Percentiles rank a stretch among this genome's conserved stretches.
Conservation (phyloP, 2,888 invertebrate genomes). For the Nasonovia ribisnigri region DNA sequence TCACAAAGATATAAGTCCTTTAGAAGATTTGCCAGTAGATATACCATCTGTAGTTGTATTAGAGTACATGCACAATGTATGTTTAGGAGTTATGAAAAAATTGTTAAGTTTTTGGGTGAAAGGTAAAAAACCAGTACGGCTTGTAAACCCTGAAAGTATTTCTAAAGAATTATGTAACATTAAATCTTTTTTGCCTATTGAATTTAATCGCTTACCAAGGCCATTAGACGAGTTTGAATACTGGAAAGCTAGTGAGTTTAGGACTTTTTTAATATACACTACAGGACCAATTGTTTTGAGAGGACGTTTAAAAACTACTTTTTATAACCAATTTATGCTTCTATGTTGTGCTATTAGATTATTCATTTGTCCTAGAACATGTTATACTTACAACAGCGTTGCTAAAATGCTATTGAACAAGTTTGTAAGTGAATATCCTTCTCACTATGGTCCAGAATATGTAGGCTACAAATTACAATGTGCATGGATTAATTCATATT, state of each 20-base stretch:
- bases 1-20: background rate
- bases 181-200: too few relatives aligned
- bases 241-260: too few relatives aligned
- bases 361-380: background rate
- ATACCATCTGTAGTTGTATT: background rate
- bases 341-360: background rate
- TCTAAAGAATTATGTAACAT: too few relatives aligned
- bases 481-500: background rate
- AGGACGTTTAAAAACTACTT: background rate
- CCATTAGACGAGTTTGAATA: too few relatives aligned
- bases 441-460: background rate
- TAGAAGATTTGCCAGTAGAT: too few relatives aligned
- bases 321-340: constrained; percentile 7
- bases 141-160: background rate
- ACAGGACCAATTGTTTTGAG: too few relatives aligned
- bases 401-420: background rate
- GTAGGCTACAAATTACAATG: background rate
- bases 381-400: background rate
- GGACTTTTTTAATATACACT: too few relatives aligned
- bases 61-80: background rate
- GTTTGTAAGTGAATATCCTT: background rate
- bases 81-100: background rate
- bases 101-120: background rate
- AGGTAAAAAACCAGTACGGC: background rate
- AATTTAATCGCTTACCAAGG: too few relatives aligned